Evolutionary conservation across 2,888 invertebrate genomes (phyloP).

Genomic region (Lycaena phlaeas): DNA sequence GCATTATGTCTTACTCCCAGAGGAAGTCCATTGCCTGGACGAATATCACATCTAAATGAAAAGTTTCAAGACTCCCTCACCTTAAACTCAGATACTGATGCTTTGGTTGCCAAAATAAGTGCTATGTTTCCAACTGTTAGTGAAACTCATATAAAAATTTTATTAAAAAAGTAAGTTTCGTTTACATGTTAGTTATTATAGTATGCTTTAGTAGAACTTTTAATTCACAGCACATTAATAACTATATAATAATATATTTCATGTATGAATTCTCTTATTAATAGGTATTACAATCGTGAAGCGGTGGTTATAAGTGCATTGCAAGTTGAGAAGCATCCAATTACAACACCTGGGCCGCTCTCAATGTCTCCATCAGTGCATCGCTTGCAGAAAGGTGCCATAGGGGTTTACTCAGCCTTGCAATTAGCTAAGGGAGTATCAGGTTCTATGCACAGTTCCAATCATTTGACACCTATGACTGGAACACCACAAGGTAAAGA

Average conservation of each 20-base stretch:
- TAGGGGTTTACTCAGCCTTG: constrained; percentile 62
- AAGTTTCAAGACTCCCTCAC: constrained; percentile 77
- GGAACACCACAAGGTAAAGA: constrained; percentile 61
- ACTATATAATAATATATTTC: no score
- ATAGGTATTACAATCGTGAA: constrained; percentile 92
- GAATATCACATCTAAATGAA: constrained; percentile 61
- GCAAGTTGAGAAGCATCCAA: constrained; percentile 93
- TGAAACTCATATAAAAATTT: constrained; percentile 88
- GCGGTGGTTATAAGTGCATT: constrained; percentile 94
- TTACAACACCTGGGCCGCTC: constrained; percentile 88
- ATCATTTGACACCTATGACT: constrained; percentile 79
- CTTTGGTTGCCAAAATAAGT: constrained; percentile 84
- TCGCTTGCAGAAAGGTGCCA: constrained; percentile 67
- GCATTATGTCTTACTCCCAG: constrained; percentile 61
- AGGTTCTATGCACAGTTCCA: constrained; percentile 62
- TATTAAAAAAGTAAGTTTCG: constrained; percentile 87
- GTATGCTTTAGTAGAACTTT: no score
- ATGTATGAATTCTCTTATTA: no score
- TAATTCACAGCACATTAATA: no score
- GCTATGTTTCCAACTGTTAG: constrained; percentile 93
- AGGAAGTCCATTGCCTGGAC: constrained; percentile 63
- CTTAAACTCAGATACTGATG: constrained; percentile 78
- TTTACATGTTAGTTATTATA: no score
- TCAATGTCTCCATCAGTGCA: constrained; percentile 78
- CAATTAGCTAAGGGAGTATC: constrained; percentile 65